A percentile compares a stretch with the other conserved stretches of the same genome.
These are phyloP conservation scores for Cephus sareptanus DNA, from an alignment of 2,888 invertebrate species.

Conservation along the genomic window DNA sequence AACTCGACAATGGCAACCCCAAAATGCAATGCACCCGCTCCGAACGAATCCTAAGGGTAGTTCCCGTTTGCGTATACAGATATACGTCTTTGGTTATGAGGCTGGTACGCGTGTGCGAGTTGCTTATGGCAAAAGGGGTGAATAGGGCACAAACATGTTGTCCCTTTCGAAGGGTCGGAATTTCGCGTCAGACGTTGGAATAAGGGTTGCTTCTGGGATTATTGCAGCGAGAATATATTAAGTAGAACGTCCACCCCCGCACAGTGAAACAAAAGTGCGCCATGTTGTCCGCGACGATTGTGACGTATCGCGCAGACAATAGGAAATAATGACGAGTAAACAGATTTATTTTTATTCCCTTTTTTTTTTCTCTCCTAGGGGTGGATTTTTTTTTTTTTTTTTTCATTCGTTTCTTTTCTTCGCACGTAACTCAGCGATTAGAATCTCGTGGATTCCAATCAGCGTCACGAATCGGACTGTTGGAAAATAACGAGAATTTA, in stretches of 20 bases:
- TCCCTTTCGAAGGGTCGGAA: slow-evolving; percentile 14
- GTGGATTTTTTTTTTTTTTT: too few relatives aligned
- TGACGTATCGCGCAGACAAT: not conserved
- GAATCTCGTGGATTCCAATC: not conserved
- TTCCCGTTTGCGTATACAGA: not conserved
- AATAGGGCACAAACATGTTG: slow-evolving; percentile 52
- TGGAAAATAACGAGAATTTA: not conserved
- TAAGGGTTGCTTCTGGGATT: not conserved
- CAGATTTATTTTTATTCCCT: not conserved
- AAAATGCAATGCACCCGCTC: not conserved
- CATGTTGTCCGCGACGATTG: not conserved
- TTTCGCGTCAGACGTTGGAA: not conserved
- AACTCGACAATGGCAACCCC: slow-evolving; percentile 20
- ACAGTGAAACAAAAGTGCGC: not conserved
- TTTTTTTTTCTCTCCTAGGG: not conserved
- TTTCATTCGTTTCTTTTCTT: not conserved
- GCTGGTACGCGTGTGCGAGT: not conserved
- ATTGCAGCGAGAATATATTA: not conserved
- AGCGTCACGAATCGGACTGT: not conserved
- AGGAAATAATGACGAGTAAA: not conserved
- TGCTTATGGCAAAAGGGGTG: slow-evolving; percentile 41
- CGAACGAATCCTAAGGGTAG: not conserved
- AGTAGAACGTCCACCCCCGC: not conserved
- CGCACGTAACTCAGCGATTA: not conserved
- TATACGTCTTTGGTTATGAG: not conserved